Evolutionary conservation across 2,113 vertebrate genomes (phyloP).

Genomic region (Lutjanus erythropterus): DNA sequence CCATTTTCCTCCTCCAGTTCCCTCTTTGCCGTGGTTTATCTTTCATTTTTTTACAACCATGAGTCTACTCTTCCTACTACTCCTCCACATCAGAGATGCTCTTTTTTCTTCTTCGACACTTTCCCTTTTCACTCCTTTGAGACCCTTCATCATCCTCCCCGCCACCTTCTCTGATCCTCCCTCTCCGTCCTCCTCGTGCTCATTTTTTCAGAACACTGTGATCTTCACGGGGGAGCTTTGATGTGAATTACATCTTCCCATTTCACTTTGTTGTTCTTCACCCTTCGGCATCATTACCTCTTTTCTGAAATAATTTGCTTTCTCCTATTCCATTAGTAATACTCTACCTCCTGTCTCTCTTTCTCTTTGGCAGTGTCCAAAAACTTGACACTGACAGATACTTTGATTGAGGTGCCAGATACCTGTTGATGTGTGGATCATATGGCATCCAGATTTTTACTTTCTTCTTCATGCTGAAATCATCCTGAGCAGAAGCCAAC

Average conservation of each 20-base stretch:
- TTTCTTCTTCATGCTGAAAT: conserved; percentile 1
- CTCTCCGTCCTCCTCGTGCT: background rate
- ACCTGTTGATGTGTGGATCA: background rate
- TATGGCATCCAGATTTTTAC: conserved; percentile 33
- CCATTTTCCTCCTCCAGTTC: no score
- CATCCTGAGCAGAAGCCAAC: background rate
- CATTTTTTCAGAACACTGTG: background rate
- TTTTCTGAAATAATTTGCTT: background rate
- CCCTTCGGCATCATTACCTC: background rate
- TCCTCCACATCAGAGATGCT: background rate
- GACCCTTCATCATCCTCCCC: background rate
- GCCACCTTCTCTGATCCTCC: background rate
- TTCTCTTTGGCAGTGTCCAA: background rate
- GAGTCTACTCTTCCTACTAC: background rate
- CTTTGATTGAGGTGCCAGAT: conserved; percentile 2
- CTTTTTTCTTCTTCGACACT: no score
- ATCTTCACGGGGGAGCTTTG: background rate
- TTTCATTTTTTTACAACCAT: background rate
- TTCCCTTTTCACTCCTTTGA: background rate
- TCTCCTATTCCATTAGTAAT: background rate
- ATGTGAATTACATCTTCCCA: background rate
- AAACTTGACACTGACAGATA: background rate
- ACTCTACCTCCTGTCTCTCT: background rate
- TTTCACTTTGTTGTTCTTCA: background rate
- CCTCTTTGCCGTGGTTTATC: background rate